These are phyloP conservation scores for Drosophila ironensis DNA, from an alignment of 1,140 invertebrate species.

Conservation along the genomic window DNA sequence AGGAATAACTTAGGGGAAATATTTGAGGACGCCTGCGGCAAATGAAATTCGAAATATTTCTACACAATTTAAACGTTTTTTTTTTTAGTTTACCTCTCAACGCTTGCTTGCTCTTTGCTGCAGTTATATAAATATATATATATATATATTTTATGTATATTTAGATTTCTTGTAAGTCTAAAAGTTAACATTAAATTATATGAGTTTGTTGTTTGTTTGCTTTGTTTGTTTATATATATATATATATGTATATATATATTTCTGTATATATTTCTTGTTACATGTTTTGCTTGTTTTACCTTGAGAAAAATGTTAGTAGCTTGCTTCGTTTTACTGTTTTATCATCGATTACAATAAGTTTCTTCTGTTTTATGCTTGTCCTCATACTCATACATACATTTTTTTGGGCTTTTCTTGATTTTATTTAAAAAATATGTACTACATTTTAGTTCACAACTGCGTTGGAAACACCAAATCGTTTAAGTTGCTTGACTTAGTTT, in stretches of 20 bases:
- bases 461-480: conserved; percentile 78
- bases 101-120: conserved; percentile 12
- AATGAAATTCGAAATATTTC: conserved; percentile 13
- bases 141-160: conserved; percentile 46
- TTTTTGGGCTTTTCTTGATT: conserved; percentile 49
- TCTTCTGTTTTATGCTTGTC: conserved; percentile 16
- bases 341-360: conserved; percentile 36
- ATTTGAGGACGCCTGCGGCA: conserved; percentile 26
- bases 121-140: conserved; percentile 55
- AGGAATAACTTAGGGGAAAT: conserved; percentile 30
- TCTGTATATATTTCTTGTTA: conserved; percentile 60
- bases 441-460: conserved; percentile 77
- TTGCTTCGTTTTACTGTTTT: conserved; percentile 36
- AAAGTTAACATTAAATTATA: conserved; percentile 71
- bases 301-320: conserved; percentile 72
- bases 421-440: conserved; percentile 76
- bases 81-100: conserved; percentile 4
- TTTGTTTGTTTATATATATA: conserved; percentile 27
- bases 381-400: conserved; percentile 17
- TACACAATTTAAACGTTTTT: conserved; percentile 6
- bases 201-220: conserved; percentile 46
- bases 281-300: conserved; percentile 59
- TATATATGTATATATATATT: conserved; percentile 38
- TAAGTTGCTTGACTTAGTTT: conserved; percentile 73
- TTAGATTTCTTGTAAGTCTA: conserved; percentile 55